Evolutionary conservation across 2,888 invertebrate species (phyloP).

Genomic region (Sacculina carcini): DNA sequence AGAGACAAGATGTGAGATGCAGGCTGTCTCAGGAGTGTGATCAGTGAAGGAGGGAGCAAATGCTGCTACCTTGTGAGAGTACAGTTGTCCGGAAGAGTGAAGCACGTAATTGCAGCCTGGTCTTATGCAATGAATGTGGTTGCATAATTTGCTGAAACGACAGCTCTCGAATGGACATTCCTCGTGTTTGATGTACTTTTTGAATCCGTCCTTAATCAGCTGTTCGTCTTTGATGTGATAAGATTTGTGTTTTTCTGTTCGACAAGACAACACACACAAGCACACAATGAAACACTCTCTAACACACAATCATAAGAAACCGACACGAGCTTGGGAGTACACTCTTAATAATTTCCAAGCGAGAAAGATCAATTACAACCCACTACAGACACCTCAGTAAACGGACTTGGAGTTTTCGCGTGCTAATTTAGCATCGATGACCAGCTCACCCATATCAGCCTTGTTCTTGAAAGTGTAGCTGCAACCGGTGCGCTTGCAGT

Average conservation of each 20-base stretch:
- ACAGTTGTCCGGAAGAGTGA: slow-evolving; percentile 84
- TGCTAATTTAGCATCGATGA: too few relatives aligned
- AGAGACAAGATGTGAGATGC: too few relatives aligned
- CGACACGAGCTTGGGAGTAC: too few relatives aligned
- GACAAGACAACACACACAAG: too few relatives aligned
- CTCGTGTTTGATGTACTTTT: slow-evolving; percentile 95
- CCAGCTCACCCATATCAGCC: slow-evolving; percentile 85
- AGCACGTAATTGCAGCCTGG: slow-evolving; percentile 83
- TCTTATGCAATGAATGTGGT: slow-evolving; percentile 94
- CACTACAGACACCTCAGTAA: too few relatives aligned
- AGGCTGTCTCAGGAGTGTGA: too few relatives aligned
- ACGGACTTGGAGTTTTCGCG: too few relatives aligned
- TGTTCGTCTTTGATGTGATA: slow-evolving; percentile 96
- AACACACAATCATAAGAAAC: too few relatives aligned
- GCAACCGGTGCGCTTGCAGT: slow-evolving; percentile 70
- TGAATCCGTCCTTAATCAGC: slow-evolving; percentile 80
- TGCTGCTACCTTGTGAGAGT: slow-evolving; percentile 56
- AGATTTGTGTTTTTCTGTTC: slow-evolving; percentile 92
- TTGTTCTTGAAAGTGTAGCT: slow-evolving; percentile 94
- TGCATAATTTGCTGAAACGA: slow-evolving; percentile 76
- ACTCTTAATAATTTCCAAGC: too few relatives aligned
- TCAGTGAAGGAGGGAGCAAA: too few relatives aligned
- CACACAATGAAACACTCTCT: too few relatives aligned
- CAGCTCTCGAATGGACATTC: slow-evolving; percentile 72
- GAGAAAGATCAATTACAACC: too few relatives aligned